These are phyloP conservation scores for Chloebia gouldiae DNA, from an alignment of 2,113 vertebrate genomes.

Conservation along the genomic window DNA sequence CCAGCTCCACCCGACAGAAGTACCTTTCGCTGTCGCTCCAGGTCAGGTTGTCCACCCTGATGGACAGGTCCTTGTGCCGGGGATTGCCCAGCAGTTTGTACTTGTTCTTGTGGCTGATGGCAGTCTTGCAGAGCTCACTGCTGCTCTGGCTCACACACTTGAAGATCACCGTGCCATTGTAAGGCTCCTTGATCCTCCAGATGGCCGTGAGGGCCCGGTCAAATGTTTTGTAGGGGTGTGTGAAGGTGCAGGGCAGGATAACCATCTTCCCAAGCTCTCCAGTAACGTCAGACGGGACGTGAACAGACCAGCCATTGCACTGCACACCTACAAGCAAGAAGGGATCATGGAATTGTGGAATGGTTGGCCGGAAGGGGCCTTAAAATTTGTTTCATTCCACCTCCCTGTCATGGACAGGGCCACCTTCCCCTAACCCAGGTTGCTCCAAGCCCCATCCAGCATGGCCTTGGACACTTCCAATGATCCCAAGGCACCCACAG, in stretches of 20 bases:
- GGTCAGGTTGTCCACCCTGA: constrained; percentile 81
- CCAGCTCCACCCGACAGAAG: constrained; percentile 88
- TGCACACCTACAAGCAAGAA: constrained; percentile 31
- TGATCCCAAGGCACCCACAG: not conserved
- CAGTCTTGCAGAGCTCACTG: constrained; percentile 78
- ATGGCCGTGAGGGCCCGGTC: constrained; percentile 83
- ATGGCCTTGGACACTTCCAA: not conserved
- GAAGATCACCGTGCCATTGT: constrained; percentile 76
- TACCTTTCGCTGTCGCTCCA: constrained; percentile 86
- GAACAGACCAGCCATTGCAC: constrained; percentile 85
- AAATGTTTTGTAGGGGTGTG: constrained; percentile 85
- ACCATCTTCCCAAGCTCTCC: constrained; percentile 82
- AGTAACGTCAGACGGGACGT: constrained; percentile 80
- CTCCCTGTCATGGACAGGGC: not conserved
- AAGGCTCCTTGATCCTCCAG: constrained; percentile 85
- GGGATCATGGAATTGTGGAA: not conserved
- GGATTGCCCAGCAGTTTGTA: constrained; percentile 90
- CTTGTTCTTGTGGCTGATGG: constrained; percentile 81
- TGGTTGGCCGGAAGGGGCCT: not conserved
- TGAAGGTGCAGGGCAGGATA: constrained; percentile 89
- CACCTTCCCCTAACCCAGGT: fast-evolving
- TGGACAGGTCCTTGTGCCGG: constrained; percentile 88
- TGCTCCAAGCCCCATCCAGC: not conserved
- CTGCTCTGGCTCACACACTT: constrained; percentile 78
- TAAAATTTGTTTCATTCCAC: not conserved